These are phyloP conservation scores for Laodelphax striatellus DNA, from an alignment of 1,140 invertebrate genomes.

Conservation along the genomic window DNA sequence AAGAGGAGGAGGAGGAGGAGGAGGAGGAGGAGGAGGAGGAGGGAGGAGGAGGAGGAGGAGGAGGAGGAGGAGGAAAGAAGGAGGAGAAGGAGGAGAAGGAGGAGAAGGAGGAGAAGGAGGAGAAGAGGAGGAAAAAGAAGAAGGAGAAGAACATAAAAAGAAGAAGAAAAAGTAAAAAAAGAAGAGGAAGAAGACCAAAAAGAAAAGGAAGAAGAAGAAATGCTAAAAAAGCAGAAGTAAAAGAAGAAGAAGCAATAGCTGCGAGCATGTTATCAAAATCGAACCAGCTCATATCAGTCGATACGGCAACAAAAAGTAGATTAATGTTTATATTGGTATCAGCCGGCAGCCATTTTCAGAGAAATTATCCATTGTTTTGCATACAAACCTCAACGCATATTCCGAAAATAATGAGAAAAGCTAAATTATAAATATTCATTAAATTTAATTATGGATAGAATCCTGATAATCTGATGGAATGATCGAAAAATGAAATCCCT, in stretches of 20 bases:
- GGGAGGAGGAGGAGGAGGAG: conserved; percentile 5
- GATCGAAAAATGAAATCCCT: too few species aligned
- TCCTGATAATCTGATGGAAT: too few species aligned
- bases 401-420: too few species aligned
- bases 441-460: too few species aligned
- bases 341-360: too few species aligned
- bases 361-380: too few species aligned
- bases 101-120: not conserved
- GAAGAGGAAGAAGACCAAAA: not conserved
- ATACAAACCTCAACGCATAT: too few species aligned
- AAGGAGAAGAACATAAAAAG: not conserved
- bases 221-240: not conserved
- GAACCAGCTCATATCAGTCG: too few species aligned
- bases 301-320: too few species aligned
- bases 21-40: conserved; percentile 6
- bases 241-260: not conserved
- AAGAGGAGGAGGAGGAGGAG: not conserved
- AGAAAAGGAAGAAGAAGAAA: not conserved
- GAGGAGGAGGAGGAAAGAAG: conserved; percentile 4
- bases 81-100: not conserved
- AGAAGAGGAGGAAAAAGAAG: conserved; percentile 1
- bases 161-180: not conserved
- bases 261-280: too few species aligned
- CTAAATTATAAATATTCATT: too few species aligned
- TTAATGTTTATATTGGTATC: too few species aligned